These are phyloP conservation scores for Dipodomys spectabilis DNA, from an alignment of 2,113 vertebrate genomes.

Conservation along the genomic window DNA sequence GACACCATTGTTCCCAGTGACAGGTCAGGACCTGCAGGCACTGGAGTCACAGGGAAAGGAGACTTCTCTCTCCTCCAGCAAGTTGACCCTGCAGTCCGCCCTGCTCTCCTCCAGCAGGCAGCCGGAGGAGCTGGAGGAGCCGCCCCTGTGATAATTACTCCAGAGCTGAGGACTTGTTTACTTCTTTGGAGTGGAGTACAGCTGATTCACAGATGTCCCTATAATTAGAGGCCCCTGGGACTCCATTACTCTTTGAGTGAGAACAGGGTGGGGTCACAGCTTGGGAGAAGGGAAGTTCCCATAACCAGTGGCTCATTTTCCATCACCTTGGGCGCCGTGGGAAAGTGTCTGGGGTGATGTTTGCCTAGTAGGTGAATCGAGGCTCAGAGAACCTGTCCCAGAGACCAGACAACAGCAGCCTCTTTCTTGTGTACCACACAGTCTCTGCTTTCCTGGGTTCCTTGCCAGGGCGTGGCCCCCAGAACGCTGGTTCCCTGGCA, in stretches of 20 bases:
- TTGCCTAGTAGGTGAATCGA: background rate
- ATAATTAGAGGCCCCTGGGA: conserved; percentile 39
- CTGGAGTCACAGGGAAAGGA: background rate
- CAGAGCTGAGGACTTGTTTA: background rate
- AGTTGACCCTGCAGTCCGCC: background rate
- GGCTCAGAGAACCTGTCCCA: background rate
- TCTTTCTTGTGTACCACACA: background rate
- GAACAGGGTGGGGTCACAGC: background rate
- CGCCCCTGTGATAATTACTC: background rate
- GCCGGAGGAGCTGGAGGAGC: background rate
- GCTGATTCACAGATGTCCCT: conserved; percentile 43
- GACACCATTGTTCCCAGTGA: background rate
- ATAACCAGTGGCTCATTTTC: background rate
- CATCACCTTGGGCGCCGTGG: background rate
- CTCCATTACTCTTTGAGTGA: background rate
- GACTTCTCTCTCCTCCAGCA: background rate
- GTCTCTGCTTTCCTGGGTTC: background rate
- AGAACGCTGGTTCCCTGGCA: background rate
- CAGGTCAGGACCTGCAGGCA: too few species aligned
- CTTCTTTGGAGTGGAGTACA: conserved; percentile 8
- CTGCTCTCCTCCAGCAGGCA: background rate
- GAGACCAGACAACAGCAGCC: fast-evolving
- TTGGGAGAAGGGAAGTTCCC: background rate
- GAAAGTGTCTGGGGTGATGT: background rate
- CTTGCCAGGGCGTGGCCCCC: background rate